phyloP scores from a whole-genome alignment of 2,797 vertebrate species.

The Pampus argenteus region DNA sequence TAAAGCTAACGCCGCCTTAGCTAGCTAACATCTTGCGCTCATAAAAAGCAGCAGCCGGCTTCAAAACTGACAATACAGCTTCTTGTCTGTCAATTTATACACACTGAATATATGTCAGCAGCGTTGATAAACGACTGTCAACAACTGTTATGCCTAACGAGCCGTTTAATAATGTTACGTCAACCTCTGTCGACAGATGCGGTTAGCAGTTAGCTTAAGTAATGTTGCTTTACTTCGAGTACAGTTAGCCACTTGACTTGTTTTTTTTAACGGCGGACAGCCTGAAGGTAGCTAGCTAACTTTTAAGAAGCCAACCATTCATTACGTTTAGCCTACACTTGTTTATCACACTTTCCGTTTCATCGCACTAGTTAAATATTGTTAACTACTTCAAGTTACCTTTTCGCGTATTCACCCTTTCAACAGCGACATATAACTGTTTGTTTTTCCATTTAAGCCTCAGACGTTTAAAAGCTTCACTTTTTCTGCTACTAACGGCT shows the following conservation, averaged over 20 bases:
- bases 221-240: slow-evolving; percentile 24
- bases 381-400: not conserved
- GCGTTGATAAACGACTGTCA: not conserved
- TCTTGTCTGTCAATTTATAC: not conserved
- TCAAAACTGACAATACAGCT: not conserved
- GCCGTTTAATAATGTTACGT: not conserved
- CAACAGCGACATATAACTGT: not conserved
- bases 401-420: not conserved
- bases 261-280: not conserved
- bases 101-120: not conserved
- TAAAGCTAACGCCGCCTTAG: slow-evolving; percentile 64
- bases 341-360: not conserved
- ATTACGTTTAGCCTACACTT: not conserved
- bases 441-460: not conserved
- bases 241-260: slow-evolving; percentile 47
- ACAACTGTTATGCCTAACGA: not conserved
- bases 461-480: not conserved
- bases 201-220: slow-evolving; percentile 15
- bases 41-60: not conserved
- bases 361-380: not conserved
- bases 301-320: not conserved
- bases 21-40: slow-evolving; percentile 38
- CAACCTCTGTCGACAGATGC: not conserved
- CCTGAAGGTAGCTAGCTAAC: slow-evolving; percentile 21
- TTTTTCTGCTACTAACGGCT: slow-evolving; percentile 27